Evolutionary conservation across 2,888 invertebrate genomes (phyloP), one percentile per base, ranked within the genome.

Genomic region (Acrobeloides nanus): DNA sequence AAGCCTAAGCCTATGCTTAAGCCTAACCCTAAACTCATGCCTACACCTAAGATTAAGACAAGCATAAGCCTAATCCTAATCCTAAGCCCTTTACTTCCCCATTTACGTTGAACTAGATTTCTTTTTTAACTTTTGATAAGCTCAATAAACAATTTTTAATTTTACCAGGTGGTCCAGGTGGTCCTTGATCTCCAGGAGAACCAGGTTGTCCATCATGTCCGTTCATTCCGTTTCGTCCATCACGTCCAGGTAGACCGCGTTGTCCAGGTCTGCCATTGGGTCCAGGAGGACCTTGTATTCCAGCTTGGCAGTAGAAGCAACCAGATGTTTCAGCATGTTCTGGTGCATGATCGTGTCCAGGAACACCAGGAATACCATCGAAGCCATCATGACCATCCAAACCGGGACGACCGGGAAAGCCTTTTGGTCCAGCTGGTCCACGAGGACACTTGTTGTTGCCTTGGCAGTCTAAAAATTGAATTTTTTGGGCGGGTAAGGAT

Each of bases 261-360:
- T 62, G 63, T 50, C 70, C 70, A 34, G 66, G 64, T 32, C 67
- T 45, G 46, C 70, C 70, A 26, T 64, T 59, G 31, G 70, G 70
- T 51, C 70, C 68, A 26, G 53, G 56, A 2, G 48, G 43, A 37
- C 68, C 68, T 31, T 48, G 56, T 3, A 64, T 64, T 48, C 70
- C 70, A 39, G 62, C 59, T 34, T 70, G 70, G 51, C 70, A 71
- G 44, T 68, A 55, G 65, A 71, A 71, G 62, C 71, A 71, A 27
- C 62, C 61, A 21, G 53, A 55, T 8, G 57, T 54, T 32, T 60
- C 60, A 18, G 61, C 61, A 29, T 57, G 48, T 46, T 66, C 65
- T 34, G 70, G 70, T 17, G 68, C 53, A 29, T 53, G 26, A 5
- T 48, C n/a, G n/a, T n/a, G n/a, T n/a, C 64, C 63, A 34, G 57